Evolutionary conservation across 2,113 vertebrate species (phyloP), one percentile per base, ranked within the genome.

Genomic region (Entomyzon cyanotis): DNA sequence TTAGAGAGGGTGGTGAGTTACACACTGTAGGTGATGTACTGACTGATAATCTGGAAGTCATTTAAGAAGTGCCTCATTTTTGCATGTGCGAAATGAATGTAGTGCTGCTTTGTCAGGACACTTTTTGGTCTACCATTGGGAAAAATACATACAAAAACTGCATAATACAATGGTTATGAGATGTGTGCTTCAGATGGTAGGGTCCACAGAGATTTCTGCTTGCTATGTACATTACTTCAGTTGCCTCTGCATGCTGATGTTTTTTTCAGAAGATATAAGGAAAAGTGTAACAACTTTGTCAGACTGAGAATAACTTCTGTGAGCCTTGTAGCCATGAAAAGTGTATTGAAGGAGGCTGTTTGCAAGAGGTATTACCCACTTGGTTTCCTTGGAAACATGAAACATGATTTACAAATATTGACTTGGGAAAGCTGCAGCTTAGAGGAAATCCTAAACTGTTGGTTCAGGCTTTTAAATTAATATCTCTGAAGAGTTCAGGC

Each of bases 331-430:
- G 95, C 78, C 15, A 11, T 83, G 70, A 94, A 89, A 92, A 95
- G 60, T 95, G 63, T 90, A 73, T 47, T 87, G 86, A 82, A 76
- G 69, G 67, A 87, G 64, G 69, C 84, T 96, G 87, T 89, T 95
- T 93, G 89, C 86, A n/a, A 6, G 89, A 94, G 60, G 68, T 93
- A 81, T 97, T 97, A 87, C 83, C 97, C 79, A 77, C 90, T 96
- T 95, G 87, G 95, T 98, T 97, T 96, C 96, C 95, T 91, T 95
- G 93, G 96, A 94, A 97, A 97, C 84, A 5, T 76, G 91, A 94
- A 95, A 84, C 82, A 82, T 94, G 82, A 94, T 95, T 98, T 97
- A 94, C 79, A 97, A 96, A 97, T 97, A 97, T 75, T 96, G 96
- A 97, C 94, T 97, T 93, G 84, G 74, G 89, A 96, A 96, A 96